These are phyloP conservation scores for Diprion similis DNA, from an alignment of 1,140 invertebrate genomes.

Conservation along the genomic window DNA sequence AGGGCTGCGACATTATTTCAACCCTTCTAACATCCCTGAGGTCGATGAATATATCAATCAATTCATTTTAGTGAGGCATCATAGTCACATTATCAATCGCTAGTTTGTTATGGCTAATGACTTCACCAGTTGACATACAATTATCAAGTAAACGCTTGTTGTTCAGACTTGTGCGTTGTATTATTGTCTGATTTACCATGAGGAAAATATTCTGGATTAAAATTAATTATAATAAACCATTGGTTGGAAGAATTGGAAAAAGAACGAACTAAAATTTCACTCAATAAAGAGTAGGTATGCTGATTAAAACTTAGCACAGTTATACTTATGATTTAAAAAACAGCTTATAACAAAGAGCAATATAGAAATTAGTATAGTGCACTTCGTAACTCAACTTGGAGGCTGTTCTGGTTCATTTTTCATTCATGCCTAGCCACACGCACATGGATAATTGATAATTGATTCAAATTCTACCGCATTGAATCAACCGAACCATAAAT, in stretches of 20 bases:
- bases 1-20: conserved; percentile 55
- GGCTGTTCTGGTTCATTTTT: background rate
- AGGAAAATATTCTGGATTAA: background rate
- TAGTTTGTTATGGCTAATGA: background rate
- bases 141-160: background rate
- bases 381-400: background rate
- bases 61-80: background rate
- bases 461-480: background rate
- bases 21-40: conserved; percentile 23
- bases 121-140: background rate
- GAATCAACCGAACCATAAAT: background rate
- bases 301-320: background rate
- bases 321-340: background rate
- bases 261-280: background rate
- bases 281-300: background rate
- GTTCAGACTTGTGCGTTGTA: background rate
- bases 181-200: background rate
- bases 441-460: background rate
- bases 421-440: background rate
- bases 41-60: background rate
- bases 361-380: background rate
- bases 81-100: background rate
- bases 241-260: background rate
- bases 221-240: background rate
- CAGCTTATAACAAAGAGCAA: background rate